Evolutionary conservation across 2,888 invertebrate species (phyloP), one percentile per base, ranked within the genome.

Genomic region (Stegophylla sp.): DNA sequence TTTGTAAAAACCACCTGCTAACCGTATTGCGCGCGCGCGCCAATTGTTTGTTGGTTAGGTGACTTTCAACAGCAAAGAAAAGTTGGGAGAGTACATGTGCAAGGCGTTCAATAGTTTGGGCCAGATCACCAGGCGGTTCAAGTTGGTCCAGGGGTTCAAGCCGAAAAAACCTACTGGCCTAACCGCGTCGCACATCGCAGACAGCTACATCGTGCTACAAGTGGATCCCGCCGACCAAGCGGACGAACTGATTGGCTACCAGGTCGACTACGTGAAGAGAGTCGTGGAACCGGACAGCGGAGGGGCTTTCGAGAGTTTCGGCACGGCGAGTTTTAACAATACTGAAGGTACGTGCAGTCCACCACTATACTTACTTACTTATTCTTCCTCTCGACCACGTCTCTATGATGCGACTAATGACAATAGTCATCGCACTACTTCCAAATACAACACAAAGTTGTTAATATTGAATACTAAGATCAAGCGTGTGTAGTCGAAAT

Each of bases 81-180:
- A 79, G 13, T 71, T 79, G 61, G 79, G 79, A 28, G 13, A n/a
- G 61, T 79, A 79, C 79, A 23, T 45, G 41, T 79, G 79, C 61
- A 51, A 59, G 61, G 79, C 69, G 12, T 0, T 12, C 3, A 79
- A 79, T 43, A 13, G 3, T 23, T 61, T 79, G 48, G 79, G 79
- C 28, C 48, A 67, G 41, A 48, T 71, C 34, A 79, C 61, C 69
- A 79, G 79, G 51, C 69, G 61, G 45, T 79, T 69, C 51, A 28
- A 51, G 7, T 23, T 79, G 41, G 61, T 71, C 15, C 69, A 79
- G 34, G 79, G 79, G 23, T 69, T 79, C 61, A 79, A 71, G 48
- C 79, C 79, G 41, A 69, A 79, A 51, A 69, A 26, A 13, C 79
- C 79, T 34, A 59, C 17, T 12, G 79, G 48, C 34, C 69, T 79